Evolutionary conservation across 1,140 invertebrate genomes (phyloP), one percentile per base, ranked within the genome.

Genomic region (Campoletis sonorensis): DNA sequence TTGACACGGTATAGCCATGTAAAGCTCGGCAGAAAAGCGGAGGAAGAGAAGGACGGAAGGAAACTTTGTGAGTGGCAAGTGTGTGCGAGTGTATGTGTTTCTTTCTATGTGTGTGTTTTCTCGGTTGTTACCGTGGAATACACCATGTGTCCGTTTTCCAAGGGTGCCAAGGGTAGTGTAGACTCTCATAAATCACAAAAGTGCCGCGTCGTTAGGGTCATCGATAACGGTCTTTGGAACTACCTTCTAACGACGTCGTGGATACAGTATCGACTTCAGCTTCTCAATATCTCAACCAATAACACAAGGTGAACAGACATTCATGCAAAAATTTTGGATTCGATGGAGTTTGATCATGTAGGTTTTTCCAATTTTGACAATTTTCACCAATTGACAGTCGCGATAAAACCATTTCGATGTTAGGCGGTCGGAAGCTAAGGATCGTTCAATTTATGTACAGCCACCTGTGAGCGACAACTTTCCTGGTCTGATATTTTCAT

Each of bases 131-230:
- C 51, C n/a, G n/a, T 54, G n/a, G 3, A 54, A n/a, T 54, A 54
- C 51, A 54, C 49, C 33, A 40, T 64, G 2, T 61, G 26, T 40
- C 70, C n/a, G 18, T 37, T 73, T 10, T 54, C n/a, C 27, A 70
- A 61, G 37, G 49, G 40, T 64, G 71, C 37, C 79, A 73, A 18
- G 27, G 54, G 61, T 77, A 77, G 64, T 77, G 73, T 40, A 21
- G 26, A 23, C 21, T 37, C 72, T 68, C 85, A 86, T 88, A 88
- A 88, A 88, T 88, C 85, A 88, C 84, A 76, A 64, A 75, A 78
- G 85, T 73, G 51, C 82, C 83, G 84, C 81, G 81, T 86, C 85
- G 84, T 86, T 87, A 88, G 82, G 79, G 83, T 86, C 82, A 83
- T 87, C 83, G 81, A 84, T 86, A 88, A 88, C 86, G 83, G 84